Evolutionary conservation across 2,797 vertebrate species (phyloP).

Genomic region (Xiphophorus birchmanni): DNA sequence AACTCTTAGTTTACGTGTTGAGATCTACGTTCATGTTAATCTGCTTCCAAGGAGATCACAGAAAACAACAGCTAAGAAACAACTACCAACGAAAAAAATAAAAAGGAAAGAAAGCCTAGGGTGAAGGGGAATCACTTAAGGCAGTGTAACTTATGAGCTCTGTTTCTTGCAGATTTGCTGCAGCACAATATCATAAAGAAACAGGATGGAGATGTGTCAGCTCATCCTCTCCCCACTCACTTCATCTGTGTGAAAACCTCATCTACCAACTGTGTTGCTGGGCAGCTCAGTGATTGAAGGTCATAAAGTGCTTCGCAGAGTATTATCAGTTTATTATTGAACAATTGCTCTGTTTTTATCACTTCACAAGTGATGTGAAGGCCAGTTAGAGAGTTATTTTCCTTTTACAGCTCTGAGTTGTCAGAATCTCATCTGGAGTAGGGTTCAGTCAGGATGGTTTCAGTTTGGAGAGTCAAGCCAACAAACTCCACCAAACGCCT

Average conservation of each 20-base stretch:
- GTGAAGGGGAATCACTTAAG: conserved; percentile 18
- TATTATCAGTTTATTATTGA: conserved; percentile 2
- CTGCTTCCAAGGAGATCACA: conserved; percentile 23
- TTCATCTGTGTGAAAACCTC: conserved; percentile 18
- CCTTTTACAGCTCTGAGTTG: neutral
- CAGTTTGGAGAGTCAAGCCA: neutral
- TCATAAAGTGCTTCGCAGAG: neutral
- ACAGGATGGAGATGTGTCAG: conserved; percentile 35
- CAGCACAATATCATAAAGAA: conserved; percentile 17
- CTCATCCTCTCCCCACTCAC: conserved; percentile 30
- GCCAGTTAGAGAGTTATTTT: conserved; percentile 1
- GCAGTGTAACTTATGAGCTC: neutral
- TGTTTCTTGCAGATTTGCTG: neutral
- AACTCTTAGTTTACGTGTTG: conserved; percentile 8
- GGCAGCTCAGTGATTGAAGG: conserved; percentile 12
- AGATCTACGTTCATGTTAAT: conserved; percentile 25
- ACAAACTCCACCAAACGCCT: neutral
- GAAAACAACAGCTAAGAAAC: conserved; percentile 17
- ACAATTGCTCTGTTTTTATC: neutral
- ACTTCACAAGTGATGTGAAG: neutral
- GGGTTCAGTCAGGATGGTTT: neutral
- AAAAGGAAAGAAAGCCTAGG: conserved; percentile 6
- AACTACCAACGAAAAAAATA: conserved; percentile 8
- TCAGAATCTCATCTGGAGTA: neutral
- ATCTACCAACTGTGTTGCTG: conserved; percentile 5